phyloP scores from a whole-genome alignment of 64 coral and sea anemone genomes.

The Actinia tenebrosa region DNA sequence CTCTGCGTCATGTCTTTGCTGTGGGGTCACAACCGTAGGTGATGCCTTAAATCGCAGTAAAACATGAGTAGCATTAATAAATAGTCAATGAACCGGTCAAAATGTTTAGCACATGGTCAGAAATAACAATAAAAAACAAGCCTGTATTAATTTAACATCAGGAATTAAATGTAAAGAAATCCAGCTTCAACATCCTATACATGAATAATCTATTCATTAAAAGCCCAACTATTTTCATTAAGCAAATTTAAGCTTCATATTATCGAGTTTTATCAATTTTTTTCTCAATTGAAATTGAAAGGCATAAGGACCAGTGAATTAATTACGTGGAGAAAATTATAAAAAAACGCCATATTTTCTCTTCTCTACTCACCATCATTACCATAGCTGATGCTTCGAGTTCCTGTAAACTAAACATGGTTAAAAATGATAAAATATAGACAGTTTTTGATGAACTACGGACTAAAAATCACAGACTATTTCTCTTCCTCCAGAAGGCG shows the following conservation, averaged over 20 bases:
- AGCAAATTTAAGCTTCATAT: not conserved
- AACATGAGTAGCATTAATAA: not conserved
- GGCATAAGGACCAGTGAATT: not conserved
- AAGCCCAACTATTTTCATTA: not conserved
- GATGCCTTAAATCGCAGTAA: conserved; percentile 44
- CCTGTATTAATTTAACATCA: not conserved
- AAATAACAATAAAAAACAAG: not conserved
- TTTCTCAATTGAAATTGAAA: no score
- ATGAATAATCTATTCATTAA: not conserved
- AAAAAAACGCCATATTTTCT: not conserved
- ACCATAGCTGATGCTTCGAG: conserved; percentile 74
- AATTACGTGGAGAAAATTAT: not conserved
- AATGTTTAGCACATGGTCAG: no score
- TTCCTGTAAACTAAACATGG: conserved; percentile 75
- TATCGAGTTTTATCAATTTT: not conserved
- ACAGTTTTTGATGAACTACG: not conserved
- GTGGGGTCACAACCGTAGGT: conserved; percentile 62
- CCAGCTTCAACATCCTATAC: not conserved
- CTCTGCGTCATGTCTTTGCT: conserved; percentile 89
- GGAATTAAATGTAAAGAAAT: not conserved
- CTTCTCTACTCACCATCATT: conserved; percentile 65
- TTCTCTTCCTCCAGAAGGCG: conserved; percentile 12
- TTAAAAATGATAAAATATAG: conserved; percentile 21
- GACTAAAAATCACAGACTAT: not conserved
- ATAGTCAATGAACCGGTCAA: no score